Percentiles rank a stretch among this genome's conserved stretches.
phyloP scores from a whole-genome alignment of 1,140 invertebrate species.

The Charaxes varanes region DNA sequence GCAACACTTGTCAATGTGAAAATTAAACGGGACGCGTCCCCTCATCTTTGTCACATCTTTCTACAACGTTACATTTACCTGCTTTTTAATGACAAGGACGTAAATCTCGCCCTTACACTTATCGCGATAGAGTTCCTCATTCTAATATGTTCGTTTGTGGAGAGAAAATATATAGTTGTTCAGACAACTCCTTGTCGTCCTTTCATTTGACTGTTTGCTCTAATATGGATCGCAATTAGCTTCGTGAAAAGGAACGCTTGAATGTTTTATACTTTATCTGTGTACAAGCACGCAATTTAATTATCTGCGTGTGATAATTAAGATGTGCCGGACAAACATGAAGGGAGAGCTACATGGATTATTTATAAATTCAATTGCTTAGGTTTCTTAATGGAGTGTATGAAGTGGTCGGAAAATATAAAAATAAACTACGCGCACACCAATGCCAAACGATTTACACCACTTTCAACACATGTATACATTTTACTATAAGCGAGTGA shows the following conservation, averaged over 20 bases:
- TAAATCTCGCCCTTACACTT: slow-evolving; percentile 1
- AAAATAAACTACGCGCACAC: too few relatives aligned
- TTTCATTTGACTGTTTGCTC: slow-evolving; percentile 23
- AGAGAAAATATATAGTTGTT: slow-evolving; percentile 3
- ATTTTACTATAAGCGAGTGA: too few relatives aligned
- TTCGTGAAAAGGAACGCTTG: slow-evolving; percentile 19
- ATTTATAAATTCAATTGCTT: too few relatives aligned
- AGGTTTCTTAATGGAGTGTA: too few relatives aligned
- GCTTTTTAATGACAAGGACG: background rate
- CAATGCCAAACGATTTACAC: too few relatives aligned
- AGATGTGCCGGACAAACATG: slow-evolving; percentile 6
- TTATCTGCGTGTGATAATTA: slow-evolving; percentile 18
- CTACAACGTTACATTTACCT: background rate
- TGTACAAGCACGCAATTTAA: slow-evolving; percentile 12
- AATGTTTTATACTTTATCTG: slow-evolving; percentile 18
- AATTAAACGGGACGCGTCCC: slow-evolving; percentile 39
- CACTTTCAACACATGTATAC: too few relatives aligned
- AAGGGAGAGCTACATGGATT: too few relatives aligned
- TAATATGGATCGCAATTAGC: slow-evolving; percentile 24
- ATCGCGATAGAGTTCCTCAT: background rate
- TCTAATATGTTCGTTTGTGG: background rate
- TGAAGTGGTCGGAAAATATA: too few relatives aligned
- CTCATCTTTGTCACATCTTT: slow-evolving; percentile 39
- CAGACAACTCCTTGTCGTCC: slow-evolving; percentile 19
- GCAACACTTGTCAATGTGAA: slow-evolving; percentile 40